A percentile compares a stretch with the other conserved stretches of the same genome.
These are phyloP conservation scores for Myotis vivesi DNA, from an alignment of 2,797 vertebrate genomes.

Conservation along the genomic window DNA sequence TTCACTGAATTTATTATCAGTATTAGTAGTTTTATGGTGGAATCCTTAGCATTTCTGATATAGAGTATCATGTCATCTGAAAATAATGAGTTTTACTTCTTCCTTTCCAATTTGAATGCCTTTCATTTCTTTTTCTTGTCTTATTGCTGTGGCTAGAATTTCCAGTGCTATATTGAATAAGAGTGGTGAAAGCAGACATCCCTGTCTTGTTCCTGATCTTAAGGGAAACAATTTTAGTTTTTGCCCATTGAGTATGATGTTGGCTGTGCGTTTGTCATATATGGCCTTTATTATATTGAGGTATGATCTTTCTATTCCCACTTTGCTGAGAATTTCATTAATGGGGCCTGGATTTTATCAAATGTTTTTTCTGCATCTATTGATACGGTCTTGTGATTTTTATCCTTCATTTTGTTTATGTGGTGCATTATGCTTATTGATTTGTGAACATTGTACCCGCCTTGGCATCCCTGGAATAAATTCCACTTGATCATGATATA, in stretches of 20 bases:
- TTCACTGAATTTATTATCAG: neutral
- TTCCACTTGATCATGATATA: neutral
- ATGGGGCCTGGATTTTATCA: neutral
- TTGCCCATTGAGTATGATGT: neutral
- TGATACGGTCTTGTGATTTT: neutral
- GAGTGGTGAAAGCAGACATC: neutral
- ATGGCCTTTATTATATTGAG: neutral
- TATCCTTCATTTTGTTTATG: neutral
- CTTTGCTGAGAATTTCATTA: neutral
- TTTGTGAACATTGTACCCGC: neutral
- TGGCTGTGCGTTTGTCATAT: neutral
- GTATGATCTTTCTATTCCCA: neutral
- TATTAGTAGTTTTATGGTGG: neutral
- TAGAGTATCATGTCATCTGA: neutral
- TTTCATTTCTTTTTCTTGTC: neutral
- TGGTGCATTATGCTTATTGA: neutral
- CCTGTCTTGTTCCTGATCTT: neutral
- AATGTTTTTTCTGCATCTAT: neutral
- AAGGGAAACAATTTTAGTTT: neutral
- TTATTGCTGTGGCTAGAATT: neutral
- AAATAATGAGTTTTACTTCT: neutral
- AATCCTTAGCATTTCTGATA: neutral
- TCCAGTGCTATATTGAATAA: neutral
- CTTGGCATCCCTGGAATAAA: neutral
- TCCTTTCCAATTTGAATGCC: neutral